phyloP scores from a whole-genome alignment of 2,888 invertebrate species.

The Drymonia ruficornis region DNA sequence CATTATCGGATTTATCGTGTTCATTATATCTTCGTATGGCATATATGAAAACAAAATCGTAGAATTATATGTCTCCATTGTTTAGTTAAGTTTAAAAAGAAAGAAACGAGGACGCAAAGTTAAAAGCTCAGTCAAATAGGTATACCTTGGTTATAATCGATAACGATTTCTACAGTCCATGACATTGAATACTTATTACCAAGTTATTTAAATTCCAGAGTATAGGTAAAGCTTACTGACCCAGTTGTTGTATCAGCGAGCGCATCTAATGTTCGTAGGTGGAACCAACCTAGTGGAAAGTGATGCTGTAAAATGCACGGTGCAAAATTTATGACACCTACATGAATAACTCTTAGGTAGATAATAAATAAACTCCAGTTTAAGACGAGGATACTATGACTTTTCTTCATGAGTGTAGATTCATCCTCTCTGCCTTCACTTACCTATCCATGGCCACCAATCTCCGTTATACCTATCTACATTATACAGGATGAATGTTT shows the following conservation, averaged over 20 bases:
- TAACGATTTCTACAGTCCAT: not conserved
- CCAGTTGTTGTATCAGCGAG: conserved; percentile 11
- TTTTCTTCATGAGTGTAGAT: too few relatives aligned
- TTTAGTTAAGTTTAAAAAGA: too few relatives aligned
- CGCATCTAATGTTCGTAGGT: conserved; percentile 12
- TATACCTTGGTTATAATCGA: too few relatives aligned
- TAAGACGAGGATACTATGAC: too few relatives aligned
- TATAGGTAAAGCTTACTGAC: not conserved
- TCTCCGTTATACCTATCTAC: too few relatives aligned
- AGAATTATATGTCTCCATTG: too few relatives aligned
- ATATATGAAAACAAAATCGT: too few relatives aligned
- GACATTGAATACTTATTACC: not conserved
- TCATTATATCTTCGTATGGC: conserved; percentile 19
- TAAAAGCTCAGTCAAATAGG: too few relatives aligned
- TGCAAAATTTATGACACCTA: conserved; percentile 3
- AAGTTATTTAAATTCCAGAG: not conserved
- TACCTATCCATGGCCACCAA: too few relatives aligned
- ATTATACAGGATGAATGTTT: too few relatives aligned
- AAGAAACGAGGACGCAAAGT: too few relatives aligned
- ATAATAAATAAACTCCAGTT: conserved; percentile 21
- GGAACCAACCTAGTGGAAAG: conserved; percentile 8
- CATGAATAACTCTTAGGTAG: not conserved
- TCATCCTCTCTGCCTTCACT: too few relatives aligned
- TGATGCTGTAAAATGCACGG: conserved; percentile 11
- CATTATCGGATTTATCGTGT: conserved; percentile 27